Conservation (phyloP, 1,140 invertebrate genomes). For the Gonioctena quinquepunctata region DNA sequence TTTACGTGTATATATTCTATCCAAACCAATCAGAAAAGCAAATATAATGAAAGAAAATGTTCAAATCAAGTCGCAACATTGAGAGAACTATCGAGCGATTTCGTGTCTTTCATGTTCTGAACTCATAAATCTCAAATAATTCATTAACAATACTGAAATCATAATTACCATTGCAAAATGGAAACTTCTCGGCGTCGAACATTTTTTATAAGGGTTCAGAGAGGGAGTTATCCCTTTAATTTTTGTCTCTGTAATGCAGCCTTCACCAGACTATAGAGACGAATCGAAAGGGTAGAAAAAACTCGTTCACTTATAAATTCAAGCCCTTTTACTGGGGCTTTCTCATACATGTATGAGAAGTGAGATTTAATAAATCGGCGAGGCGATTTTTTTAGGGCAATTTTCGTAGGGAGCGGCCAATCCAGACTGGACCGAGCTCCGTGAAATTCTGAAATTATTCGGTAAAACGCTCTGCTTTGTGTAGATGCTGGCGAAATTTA, state of each 20-base stretch:
- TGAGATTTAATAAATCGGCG: background rate
- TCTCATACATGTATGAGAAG: background rate
- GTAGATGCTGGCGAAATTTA: background rate
- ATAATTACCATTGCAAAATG: background rate
- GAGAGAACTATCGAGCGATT: background rate
- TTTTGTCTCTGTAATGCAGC: background rate
- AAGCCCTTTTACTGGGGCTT: background rate
- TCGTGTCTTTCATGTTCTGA: background rate
- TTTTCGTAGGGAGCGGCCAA: background rate
- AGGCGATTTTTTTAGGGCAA: background rate
- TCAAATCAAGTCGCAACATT: too few relatives aligned
- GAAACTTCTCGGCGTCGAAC: background rate
- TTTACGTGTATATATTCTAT: too few relatives aligned
- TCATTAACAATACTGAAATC: background rate
- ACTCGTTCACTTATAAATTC: constrained; percentile 6
- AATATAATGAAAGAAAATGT: too few relatives aligned
- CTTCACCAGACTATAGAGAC: background rate
- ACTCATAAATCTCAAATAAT: background rate
- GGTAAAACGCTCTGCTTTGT: background rate
- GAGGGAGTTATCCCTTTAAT: constrained; percentile 3
- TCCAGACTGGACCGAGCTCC: background rate
- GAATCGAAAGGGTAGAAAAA: constrained; percentile 6
- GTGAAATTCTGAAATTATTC: background rate
- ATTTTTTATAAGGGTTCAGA: constrained; percentile 1
- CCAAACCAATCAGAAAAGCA: too few relatives aligned